A percentile compares a stretch with the other conserved stretches of the same genome.
Conservation (phyloP, 1,140 invertebrate genomes). For the Laupala kohalensis region DNA sequence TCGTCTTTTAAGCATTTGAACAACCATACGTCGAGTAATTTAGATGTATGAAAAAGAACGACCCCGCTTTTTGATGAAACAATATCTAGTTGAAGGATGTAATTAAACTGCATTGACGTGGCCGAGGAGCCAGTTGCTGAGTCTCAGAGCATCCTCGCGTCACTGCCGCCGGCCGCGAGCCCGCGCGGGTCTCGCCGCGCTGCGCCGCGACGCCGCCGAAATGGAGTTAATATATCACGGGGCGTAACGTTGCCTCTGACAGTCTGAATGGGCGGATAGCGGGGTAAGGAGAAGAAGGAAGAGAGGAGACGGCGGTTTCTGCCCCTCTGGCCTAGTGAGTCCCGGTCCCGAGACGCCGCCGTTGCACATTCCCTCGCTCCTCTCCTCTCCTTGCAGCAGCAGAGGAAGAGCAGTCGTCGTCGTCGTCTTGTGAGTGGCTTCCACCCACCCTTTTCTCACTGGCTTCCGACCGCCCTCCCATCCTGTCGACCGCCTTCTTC, state of each 20-base stretch:
- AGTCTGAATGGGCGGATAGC: conserved; percentile 24
- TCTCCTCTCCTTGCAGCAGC: background rate
- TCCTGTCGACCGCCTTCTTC: no score
- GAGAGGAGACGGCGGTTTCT: background rate
- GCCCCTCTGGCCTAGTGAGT: background rate
- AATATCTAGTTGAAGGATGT: no score
- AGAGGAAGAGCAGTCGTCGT: background rate
- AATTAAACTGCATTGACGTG: background rate
- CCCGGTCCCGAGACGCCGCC: background rate
- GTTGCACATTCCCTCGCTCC: background rate
- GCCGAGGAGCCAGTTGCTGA: background rate
- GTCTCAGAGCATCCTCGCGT: background rate
- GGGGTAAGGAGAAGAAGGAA: background rate
- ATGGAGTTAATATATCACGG: conserved; percentile 28
- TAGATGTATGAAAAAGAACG: no score
- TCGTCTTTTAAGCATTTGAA: no score
- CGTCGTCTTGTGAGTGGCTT: background rate
- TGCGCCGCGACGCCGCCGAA: conserved; percentile 13
- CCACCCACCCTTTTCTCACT: no score
- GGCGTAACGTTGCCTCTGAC: conserved; percentile 27
- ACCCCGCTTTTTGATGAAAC: no score
- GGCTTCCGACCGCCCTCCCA: no score
- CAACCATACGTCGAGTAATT: no score
- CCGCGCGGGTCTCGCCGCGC: no score
- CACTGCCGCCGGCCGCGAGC: no score